Evolutionary conservation across 92 coral and sea anemone genomes (phyloP), one percentile per base, ranked within the genome.

Genomic region (Heliopora coerulea): DNA sequence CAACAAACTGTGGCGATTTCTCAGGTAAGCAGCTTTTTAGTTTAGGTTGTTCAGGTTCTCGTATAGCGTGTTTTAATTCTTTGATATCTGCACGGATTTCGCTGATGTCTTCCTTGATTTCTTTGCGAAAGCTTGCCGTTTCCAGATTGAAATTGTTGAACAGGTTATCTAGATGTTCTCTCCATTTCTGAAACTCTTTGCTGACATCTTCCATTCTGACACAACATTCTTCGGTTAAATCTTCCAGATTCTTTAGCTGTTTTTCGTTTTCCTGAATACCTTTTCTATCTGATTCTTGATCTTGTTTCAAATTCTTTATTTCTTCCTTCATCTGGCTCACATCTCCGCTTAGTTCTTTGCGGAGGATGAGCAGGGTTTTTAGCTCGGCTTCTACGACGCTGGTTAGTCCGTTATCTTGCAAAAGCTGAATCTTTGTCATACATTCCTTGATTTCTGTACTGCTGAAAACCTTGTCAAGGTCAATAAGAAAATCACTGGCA

Each of bases 21-120:
- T 40, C 54, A 12, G 72, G 72, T 35, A 64, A 28, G 52, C 72
- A 64, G 72, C 49, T 32, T 64, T 64, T 64, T 34, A 19, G 6
- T 17, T 50, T 23, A 15, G 62, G 27, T 24, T 25, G 31, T 21
- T 44, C 30, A 15, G 54, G 49, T 50, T 64, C 46, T 30, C 23
- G 29, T 11, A 57, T 31, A 12, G 26, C 23, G 1, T 56, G 8
- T 28, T 27, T 8, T 54, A 54, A 1, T 2, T 54, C 29, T 54
- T 10, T 54, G 24, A 54, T 12, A 19, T 4, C 11, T 37, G 11
- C 42, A 37, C 11, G 42, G 42, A 37, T 37, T 37, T 37, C 42
- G 6, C 6, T 37, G 11, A 37, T 4, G 42, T 37, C 11, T 37
- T 11, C 11, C 42, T 17, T 17, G 17, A 6, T 17, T 50, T 50